phyloP scores from a whole-genome alignment of 1,140 invertebrate species.

The Papilio machaon region DNA sequence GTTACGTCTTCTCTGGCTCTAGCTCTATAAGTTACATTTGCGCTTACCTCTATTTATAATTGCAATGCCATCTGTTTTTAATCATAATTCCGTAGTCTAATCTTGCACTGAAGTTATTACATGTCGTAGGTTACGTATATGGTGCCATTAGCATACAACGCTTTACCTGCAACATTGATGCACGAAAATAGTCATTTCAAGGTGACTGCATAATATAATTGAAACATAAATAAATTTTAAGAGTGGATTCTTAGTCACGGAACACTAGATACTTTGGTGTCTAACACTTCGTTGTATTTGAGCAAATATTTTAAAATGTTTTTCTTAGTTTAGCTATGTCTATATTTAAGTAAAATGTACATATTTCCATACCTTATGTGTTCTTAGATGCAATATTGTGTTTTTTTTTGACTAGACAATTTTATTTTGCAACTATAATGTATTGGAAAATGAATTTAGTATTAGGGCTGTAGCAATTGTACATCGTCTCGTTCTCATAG shows the following conservation, averaged over 20 bases:
- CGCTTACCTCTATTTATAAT: not conserved
- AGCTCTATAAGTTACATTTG: not conserved
- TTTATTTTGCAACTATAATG: not conserved
- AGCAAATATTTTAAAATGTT: not conserved
- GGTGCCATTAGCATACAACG: not conserved
- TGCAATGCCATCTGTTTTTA: not conserved
- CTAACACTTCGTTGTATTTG: not conserved
- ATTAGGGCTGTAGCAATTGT: not conserved
- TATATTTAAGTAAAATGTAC: no score
- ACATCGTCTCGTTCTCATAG: not conserved
- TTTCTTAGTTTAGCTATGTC: not conserved
- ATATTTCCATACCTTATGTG: no score
- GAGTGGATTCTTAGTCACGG: no score
- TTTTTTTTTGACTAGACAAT: no score
- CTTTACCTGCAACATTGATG: not conserved
- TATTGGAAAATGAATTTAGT: not conserved
- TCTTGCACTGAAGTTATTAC: conserved; percentile 2
- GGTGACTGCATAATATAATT: no score
- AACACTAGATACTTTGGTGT: no score
- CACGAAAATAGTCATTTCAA: not conserved
- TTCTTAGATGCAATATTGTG: no score
- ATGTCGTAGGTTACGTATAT: not conserved
- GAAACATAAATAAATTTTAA: no score
- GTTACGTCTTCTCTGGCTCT: not conserved
- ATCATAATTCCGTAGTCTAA: not conserved